Evolutionary conservation across 2,797 vertebrate species (phyloP).

Genomic region (Sebastes itinus): DNA sequence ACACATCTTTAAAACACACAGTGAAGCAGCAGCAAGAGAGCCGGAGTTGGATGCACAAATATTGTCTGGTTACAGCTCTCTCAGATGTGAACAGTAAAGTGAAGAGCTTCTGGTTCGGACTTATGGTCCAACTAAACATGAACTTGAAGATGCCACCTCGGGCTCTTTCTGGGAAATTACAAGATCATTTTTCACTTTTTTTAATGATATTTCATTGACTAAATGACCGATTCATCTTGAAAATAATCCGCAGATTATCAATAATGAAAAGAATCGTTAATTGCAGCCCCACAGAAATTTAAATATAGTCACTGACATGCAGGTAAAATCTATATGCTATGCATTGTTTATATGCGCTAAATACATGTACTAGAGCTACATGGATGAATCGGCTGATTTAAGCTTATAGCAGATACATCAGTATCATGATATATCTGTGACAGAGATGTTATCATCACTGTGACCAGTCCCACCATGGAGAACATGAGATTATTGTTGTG

Average conservation of each 20-base stretch:
- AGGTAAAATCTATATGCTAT: neutral
- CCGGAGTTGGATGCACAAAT: neutral
- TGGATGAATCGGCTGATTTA: neutral
- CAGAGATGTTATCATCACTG: neutral
- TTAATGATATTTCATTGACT: neutral
- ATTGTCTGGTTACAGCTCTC: neutral
- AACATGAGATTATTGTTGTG: neutral
- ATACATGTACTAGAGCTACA: too few relatives aligned
- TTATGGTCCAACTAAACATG: neutral
- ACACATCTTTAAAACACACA: neutral
- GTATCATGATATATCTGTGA: neutral
- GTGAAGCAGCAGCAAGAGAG: neutral
- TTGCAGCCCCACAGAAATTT: neutral
- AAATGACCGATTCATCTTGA: neutral
- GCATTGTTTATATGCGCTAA: too few relatives aligned
- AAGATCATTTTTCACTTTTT: neutral
- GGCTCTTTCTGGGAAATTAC: neutral
- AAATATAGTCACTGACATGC: neutral
- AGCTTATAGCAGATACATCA: neutral
- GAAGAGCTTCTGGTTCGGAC: neutral
- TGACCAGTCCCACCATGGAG: neutral
- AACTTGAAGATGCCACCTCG: neutral
- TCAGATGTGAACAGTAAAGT: neutral
- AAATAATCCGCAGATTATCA: neutral
- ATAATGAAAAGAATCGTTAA: neutral